Percentiles rank a stretch among this genome's conserved stretches.
Evolutionary conservation across 2,888 invertebrate genomes (phyloP).

Genomic region (Cerastis leucographa): DNA sequence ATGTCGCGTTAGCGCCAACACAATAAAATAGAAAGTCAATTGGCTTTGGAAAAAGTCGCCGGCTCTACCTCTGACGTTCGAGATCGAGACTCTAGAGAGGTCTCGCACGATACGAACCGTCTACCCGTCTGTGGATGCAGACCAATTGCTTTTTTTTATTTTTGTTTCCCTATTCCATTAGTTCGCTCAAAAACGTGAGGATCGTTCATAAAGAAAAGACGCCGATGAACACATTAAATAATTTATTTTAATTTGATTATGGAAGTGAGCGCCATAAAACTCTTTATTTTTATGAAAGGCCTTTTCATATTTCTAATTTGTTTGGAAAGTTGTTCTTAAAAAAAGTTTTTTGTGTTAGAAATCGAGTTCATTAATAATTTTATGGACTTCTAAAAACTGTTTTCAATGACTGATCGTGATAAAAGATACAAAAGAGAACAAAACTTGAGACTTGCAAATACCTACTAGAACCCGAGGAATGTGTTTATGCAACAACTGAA

Average conservation of each 20-base stretch:
- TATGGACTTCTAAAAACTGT: slow-evolving; percentile 6
- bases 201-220: slow-evolving; percentile 25
- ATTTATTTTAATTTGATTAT: slow-evolving; percentile 49
- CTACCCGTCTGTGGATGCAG: slow-evolving; percentile 51
- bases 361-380: slow-evolving; percentile 17
- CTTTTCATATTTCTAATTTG: slow-evolving; percentile 49
- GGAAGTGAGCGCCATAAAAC: slow-evolving; percentile 37
- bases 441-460: slow-evolving; percentile 36
- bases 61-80: slow-evolving; percentile 60
- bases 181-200: slow-evolving; percentile 40
- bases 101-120: slow-evolving; percentile 57
- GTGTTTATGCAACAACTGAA: slow-evolving; percentile 67
- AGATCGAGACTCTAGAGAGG: slow-evolving; percentile 64
- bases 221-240: slow-evolving; percentile 40
- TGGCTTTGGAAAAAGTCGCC: slow-evolving; percentile 78
- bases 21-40: slow-evolving; percentile 89
- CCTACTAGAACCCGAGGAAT: slow-evolving; percentile 65
- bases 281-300: slow-evolving; percentile 48
- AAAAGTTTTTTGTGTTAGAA: slow-evolving; percentile 23
- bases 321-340: slow-evolving; percentile 47
- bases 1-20: slow-evolving; percentile 87
- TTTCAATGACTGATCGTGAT: slow-evolving; percentile 1
- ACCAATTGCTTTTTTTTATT: slow-evolving; percentile 64
- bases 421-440: slow-evolving; percentile 12
- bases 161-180: slow-evolving; percentile 61